Evolutionary conservation across 2,113 vertebrate genomes (phyloP).

Genomic region (Xiphophorus hellerii): DNA sequence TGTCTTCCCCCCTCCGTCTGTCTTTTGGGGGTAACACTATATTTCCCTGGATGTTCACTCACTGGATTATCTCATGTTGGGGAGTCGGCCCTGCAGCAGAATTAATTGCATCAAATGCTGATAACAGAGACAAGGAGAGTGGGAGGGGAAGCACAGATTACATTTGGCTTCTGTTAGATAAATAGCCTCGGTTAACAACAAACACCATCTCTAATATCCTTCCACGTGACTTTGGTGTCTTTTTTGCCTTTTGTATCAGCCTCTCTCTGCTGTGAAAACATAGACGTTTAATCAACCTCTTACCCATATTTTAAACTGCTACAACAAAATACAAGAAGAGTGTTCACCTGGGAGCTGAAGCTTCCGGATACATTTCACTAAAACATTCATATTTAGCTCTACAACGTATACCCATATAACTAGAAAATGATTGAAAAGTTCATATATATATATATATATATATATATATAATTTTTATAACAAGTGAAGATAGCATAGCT

Average conservation of each 20-base stretch:
- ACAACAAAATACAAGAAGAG: constrained; percentile 7
- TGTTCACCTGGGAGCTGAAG: not conserved
- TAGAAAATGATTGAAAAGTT: too few relatives aligned
- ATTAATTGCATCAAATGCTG: constrained; percentile 67
- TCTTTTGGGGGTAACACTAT: constrained; percentile 52
- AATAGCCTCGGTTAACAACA: constrained; percentile 58
- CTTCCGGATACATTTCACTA: not conserved
- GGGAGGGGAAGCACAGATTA: constrained; percentile 47
- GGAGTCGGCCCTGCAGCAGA: constrained; percentile 48
- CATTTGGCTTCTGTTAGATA: constrained; percentile 61
- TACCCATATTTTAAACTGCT: not conserved
- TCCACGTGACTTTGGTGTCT: constrained; percentile 26
- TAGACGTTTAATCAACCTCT: constrained; percentile 15
- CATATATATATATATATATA: too few relatives aligned
- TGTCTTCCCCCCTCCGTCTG: constrained; percentile 5
- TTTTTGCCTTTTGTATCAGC: constrained; percentile 7
- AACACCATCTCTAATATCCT: constrained; percentile 48
- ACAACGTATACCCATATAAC: not conserved
- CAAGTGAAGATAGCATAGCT: too few relatives aligned
- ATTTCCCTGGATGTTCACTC: constrained; percentile 66
- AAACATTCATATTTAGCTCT: not conserved
- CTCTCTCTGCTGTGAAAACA: not conserved
- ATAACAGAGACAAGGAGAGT: constrained; percentile 55
- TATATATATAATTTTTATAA: too few relatives aligned
- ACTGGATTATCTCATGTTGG: constrained; percentile 64